Base-by-base conservation (phyloP, 2,113 vertebrate genomes). In the Alethe castanea region DNA sequence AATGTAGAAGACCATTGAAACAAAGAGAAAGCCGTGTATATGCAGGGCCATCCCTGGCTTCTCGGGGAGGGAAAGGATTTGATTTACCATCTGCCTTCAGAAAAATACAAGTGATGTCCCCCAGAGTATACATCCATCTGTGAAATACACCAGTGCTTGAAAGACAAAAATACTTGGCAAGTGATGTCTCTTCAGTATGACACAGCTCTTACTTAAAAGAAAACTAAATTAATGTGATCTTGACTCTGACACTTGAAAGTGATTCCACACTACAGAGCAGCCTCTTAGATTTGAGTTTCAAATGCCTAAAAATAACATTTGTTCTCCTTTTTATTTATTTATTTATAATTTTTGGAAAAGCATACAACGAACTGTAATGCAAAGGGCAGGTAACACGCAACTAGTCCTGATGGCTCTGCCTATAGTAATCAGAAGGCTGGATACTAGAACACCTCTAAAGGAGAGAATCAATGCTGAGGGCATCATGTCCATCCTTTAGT, bases 191-290 rank as follows among this genome's bases (percentile, higher is more conserved):
- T 35, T 88, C 72, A 65, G 26, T 19, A 23, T 42, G 52, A 54
- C 52, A 60, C 5, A 40, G 33, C 17, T 38, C 7, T 73, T 29
- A n/a, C 10, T 62, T 80, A 47, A 90, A 92, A 67, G 53, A 78
- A 79, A 88, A 67, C 2, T 16, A 70, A 57, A 78, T 9, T 20
- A 76, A 65, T 7, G 12, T 54, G 48, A 31, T 71, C 57, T 60
- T 76, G 48, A 69, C 38, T 86, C 44, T 53, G n/a, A 86, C 93
- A 81, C 64, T 62, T 85, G 40, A 90, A 90, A 87, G 44, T 25
- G 50, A 33, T n/a, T 36, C 29, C 47, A 81, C 15, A 19, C 79
- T 64, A 40, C 19, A 70, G 28, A 94, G 35, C 3, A 78, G 10
- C 15, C 12, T 52, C 53, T 60, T 54, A 52, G 23, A 59, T 16